phyloP scores from a whole-genome alignment of 2,888 invertebrate species.

The Thera obeliscata region DNA sequence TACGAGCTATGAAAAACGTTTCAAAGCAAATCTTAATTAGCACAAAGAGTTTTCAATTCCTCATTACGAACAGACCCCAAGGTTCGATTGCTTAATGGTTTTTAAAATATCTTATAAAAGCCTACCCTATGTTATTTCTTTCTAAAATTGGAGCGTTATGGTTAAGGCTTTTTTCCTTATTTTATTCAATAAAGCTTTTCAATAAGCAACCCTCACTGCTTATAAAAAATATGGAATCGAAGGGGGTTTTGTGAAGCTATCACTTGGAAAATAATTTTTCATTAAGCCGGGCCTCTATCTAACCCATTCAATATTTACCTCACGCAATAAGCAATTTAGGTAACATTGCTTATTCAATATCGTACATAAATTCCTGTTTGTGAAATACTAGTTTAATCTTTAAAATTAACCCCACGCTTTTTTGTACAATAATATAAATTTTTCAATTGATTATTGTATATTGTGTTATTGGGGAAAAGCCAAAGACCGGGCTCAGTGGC shows the following conservation, averaged over 20 bases:
- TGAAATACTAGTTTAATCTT: too few species aligned
- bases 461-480: too few species aligned
- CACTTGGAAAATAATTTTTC: slow-evolving; percentile 54
- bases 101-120: slow-evolving; percentile 51
- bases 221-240: slow-evolving; percentile 63
- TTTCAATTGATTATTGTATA: too few species aligned
- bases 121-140: slow-evolving; percentile 56
- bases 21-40: slow-evolving; percentile 35
- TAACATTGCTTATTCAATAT: not conserved
- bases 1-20: not conserved
- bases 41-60: slow-evolving; percentile 30
- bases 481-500: too few species aligned
- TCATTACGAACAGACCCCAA: slow-evolving; percentile 30
- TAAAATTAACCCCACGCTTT: too few species aligned
- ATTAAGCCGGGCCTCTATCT: slow-evolving; percentile 17
- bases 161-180: slow-evolving; percentile 54
- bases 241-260: slow-evolving; percentile 57
- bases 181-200: slow-evolving; percentile 67
- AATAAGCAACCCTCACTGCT: slow-evolving; percentile 64
- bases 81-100: slow-evolving; percentile 53
- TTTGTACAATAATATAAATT: too few species aligned
- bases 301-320: slow-evolving; percentile 24
- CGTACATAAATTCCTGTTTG: too few species aligned
- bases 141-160: slow-evolving; percentile 51
- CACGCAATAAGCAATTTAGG: not conserved